Evolutionary conservation across 2,888 invertebrate species (phyloP), one percentile per base, ranked within the genome.

Genomic region (Sympetrum striolatum): DNA sequence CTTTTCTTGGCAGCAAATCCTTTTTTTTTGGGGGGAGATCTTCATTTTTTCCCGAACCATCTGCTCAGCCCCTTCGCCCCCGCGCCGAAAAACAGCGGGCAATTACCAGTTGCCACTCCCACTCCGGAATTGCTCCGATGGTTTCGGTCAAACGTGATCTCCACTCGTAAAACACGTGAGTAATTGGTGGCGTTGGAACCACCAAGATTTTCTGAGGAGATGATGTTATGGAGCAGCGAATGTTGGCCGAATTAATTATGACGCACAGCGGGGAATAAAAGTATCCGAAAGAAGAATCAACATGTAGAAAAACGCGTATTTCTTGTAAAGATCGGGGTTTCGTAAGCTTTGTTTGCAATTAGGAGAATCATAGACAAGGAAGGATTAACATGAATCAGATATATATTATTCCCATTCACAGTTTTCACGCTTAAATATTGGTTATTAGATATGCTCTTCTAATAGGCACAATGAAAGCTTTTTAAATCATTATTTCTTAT

Each of bases 71-170:
- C 73, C 73, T 31, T 31, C 73, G 31, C 73, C 73, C 25, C 25
- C 73, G 73, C 73, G 31, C 25, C 25, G 10, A 73, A 58, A 58
- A n/a, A 60, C 58, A 35, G 82, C 82, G 44, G 48, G 35, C 82
- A 82, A 58, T 82, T 58, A 86, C 60, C 12, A 37, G 86, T 39
- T 2, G 86, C 82, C 58, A 60, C 86, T 58, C 86, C 86, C 86
- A 64, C 35, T 86, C 37, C 37, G 31, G 86, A 60, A 86, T 86
- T 86, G 60, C 60, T 60, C 37, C 58, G 37, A 22, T 64, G 64
- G 35, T 53, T 86, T 22, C 22, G 60, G 37, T 35, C 60, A 60
- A 35, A 37, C 86, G 64, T 60, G 64, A 64, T 86, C 64, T 15
- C 31, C 15, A 58, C 64, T 86, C 86, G n/a, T 86, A n/a, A 22